Conservation (phyloP, 2,797 vertebrate genomes). For the Chelon labrosus region DNA sequence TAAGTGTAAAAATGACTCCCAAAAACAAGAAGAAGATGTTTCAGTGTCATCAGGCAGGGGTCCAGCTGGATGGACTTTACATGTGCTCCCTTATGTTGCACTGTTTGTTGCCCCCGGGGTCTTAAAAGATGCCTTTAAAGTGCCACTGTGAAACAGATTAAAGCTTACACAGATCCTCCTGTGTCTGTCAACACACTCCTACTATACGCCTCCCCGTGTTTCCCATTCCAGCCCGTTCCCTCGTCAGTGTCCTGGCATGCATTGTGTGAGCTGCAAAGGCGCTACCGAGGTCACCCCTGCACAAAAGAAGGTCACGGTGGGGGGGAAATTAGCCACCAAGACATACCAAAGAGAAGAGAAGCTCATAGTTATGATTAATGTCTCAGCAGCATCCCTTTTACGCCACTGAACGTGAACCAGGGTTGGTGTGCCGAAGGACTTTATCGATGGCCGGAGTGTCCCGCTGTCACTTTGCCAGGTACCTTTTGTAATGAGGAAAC, state of each 20-base stretch:
- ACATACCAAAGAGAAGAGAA: conserved; percentile 78
- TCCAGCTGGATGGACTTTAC: conserved; percentile 28
- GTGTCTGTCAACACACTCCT: conserved; percentile 75
- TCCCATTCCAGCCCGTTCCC: conserved; percentile 63
- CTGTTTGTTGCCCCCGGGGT: conserved; percentile 33
- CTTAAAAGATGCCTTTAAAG: conserved; percentile 45
- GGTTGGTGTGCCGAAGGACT: conserved; percentile 21
- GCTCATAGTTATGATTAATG: conserved; percentile 63
- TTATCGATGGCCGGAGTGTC: conserved; percentile 48
- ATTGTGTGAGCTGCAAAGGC: conserved; percentile 79
- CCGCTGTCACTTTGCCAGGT: conserved; percentile 53
- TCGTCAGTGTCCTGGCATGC: conserved; percentile 88
- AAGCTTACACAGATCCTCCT: conserved; percentile 86
- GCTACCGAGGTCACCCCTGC: conserved; percentile 81
- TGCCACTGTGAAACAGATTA: conserved; percentile 75
- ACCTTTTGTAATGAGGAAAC: conserved; percentile 64
- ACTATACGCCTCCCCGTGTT: conserved; percentile 42
- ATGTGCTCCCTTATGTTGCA: conserved; percentile 18
- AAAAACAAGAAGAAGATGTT: neutral
- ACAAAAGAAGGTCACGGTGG: conserved; percentile 82
- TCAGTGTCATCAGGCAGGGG: conserved; percentile 5
- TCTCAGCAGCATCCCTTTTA: conserved; percentile 34
- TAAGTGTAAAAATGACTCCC: neutral
- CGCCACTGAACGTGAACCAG: conserved; percentile 20
- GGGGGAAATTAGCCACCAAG: conserved; percentile 84